Percentiles rank a stretch among this genome's conserved stretches.
Evolutionary conservation across 2,113 vertebrate species (phyloP).

Genomic region (Puntigrus tetrazona): DNA sequence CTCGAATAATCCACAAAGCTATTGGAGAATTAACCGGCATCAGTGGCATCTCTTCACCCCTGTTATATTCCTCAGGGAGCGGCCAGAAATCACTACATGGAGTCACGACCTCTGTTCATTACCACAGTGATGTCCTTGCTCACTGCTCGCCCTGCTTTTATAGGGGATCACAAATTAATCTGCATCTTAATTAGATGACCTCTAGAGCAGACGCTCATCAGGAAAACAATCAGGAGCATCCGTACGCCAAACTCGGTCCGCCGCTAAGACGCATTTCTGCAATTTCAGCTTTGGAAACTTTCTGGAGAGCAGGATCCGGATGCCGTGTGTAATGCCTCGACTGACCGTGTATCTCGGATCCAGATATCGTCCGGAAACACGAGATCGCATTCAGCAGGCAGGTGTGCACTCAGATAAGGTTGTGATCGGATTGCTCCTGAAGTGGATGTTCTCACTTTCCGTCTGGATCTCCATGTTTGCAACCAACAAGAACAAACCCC

Average conservation of each 20-base stretch:
- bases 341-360: not conserved
- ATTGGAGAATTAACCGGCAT: conserved; percentile 2
- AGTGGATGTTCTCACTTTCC: not conserved
- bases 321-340: not conserved
- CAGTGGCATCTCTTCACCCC: conserved; percentile 27
- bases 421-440: not conserved
- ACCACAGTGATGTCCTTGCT: conserved; percentile 28
- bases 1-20: not conserved
- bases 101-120: conserved; percentile 42
- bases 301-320: not conserved
- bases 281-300: not conserved
- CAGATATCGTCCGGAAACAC: not conserved
- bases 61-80: conserved; percentile 3
- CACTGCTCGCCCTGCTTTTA: conserved; percentile 10
- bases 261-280: not conserved
- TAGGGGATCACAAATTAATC: conserved; percentile 20
- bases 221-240: not conserved
- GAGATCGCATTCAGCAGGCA: conserved; percentile 13
- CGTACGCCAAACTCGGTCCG: not conserved
- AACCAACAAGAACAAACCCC: not conserved
- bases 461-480: not conserved
- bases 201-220: conserved; percentile 8
- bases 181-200: conserved; percentile 50
- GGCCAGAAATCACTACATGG: conserved; percentile 40
- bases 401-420: conserved; percentile 5